phyloP scores from a whole-genome alignment of 2,113 vertebrate genomes.

The Prietella phreatophila region DNA sequence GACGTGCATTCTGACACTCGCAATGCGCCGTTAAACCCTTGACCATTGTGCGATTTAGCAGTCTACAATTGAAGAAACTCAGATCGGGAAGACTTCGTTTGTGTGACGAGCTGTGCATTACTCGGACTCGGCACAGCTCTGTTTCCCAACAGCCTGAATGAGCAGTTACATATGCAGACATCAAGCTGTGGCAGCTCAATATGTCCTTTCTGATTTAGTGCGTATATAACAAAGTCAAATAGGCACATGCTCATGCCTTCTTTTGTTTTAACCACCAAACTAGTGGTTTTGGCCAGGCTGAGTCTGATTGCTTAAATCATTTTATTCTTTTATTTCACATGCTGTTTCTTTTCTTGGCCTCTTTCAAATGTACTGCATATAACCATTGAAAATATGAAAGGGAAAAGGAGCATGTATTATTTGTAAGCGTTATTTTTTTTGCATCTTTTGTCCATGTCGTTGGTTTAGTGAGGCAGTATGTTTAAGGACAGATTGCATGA shows the following conservation, averaged over 20 bases:
- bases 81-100: not conserved
- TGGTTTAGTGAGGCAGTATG: not conserved
- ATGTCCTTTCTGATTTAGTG: slow-evolving; percentile 50
- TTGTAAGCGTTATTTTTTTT: not conserved
- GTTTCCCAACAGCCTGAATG: slow-evolving; percentile 22
- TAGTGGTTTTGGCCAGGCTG: slow-evolving; percentile 51
- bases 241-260: slow-evolving; percentile 25
- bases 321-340: slow-evolving; percentile 53
- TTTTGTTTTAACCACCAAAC: slow-evolving; percentile 20
- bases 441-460: not conserved
- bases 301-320: slow-evolving; percentile 58
- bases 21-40: not conserved
- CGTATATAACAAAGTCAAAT: slow-evolving; percentile 31
- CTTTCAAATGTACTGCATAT: not conserved
- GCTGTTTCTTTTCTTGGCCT: slow-evolving; percentile 32
- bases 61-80: not conserved
- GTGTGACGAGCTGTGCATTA: not conserved
- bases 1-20: not conserved
- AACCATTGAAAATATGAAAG: slow-evolving; percentile 37
- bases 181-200: slow-evolving; percentile 29
- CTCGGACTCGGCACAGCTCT: not conserved
- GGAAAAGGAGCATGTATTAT: slow-evolving; percentile 2
- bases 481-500: not conserved
- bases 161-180: slow-evolving; percentile 38
- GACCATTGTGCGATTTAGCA: not conserved